These are phyloP conservation scores for Linnaemya tessellans DNA, from an alignment of 2,888 invertebrate genomes.

Conservation along the genomic window DNA sequence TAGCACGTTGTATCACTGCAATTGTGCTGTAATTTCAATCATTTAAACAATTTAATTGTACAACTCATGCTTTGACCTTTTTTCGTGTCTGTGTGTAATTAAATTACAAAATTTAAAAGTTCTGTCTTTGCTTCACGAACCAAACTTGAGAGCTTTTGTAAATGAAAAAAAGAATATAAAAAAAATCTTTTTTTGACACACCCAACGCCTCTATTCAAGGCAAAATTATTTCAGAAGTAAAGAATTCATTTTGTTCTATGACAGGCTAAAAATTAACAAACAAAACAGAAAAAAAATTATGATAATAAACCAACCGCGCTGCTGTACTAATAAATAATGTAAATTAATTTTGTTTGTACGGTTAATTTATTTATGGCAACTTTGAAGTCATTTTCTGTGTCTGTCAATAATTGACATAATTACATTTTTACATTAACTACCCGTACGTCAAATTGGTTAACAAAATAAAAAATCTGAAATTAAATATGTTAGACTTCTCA, in stretches of 20 bases:
- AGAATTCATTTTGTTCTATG: conserved; percentile 53
- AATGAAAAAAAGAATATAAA: background rate
- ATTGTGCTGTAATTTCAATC: conserved; percentile 2
- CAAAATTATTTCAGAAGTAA: conserved; percentile 36
- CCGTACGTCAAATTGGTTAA: no score
- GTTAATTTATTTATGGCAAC: conserved; percentile 19
- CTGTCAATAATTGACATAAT: conserved; percentile 36
- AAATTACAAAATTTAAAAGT: conserved; percentile 28
- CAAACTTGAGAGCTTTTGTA: background rate
- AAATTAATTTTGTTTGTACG: conserved; percentile 32
- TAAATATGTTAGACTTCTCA: conserved; percentile 9
- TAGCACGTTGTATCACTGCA: background rate
- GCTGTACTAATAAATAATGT: conserved; percentile 16
- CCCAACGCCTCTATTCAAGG: conserved; percentile 54
- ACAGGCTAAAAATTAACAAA: conserved; percentile 22
- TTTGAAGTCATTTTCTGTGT: conserved; percentile 17
- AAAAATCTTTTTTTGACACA: conserved; percentile 42
- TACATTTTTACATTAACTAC: no score
- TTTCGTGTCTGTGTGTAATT: conserved; percentile 12
- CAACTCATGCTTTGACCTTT: conserved; percentile 54
- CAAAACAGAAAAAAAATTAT: no score
- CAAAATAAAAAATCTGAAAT: background rate
- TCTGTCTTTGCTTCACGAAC: background rate
- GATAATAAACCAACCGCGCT: background rate
- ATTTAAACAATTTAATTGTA: conserved; percentile 34